Conservation (phyloP, 2,113 vertebrate species). For the Redunca redunca region DNA sequence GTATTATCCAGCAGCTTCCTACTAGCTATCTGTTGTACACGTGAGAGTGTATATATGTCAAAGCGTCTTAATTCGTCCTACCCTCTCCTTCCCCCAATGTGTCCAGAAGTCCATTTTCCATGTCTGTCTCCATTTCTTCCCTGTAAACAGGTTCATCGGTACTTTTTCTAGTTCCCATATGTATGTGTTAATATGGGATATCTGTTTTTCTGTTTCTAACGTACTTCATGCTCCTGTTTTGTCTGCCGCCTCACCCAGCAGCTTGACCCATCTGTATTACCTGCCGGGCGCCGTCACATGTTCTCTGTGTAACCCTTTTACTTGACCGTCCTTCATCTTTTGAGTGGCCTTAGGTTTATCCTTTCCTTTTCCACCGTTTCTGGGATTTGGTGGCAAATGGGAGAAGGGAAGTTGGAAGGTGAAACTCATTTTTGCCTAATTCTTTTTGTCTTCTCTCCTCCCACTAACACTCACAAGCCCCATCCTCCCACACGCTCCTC, state of each 20-base stretch:
- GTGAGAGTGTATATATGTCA: background rate
- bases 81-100: rapidly evolving
- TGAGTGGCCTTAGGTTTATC: background rate
- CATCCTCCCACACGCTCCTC: too few relatives aligned
- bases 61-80: rapidly evolving
- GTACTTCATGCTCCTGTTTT: background rate
- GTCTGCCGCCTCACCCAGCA: rapidly evolving
- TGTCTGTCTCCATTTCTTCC: background rate
- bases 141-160: background rate
- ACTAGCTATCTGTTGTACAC: background rate
- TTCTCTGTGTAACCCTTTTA: rapidly evolving
- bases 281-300: rapidly evolving
- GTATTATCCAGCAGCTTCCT: background rate
- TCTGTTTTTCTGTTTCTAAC: background rate
- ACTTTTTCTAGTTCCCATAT: background rate
- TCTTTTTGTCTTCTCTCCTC: background rate
- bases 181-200: background rate
- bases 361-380: too few relatives aligned
- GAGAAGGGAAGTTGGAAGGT: too few relatives aligned
- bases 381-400: background rate
- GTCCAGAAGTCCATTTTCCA: background rate
- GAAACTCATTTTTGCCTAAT: background rate
- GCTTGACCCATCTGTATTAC: rapidly evolving
- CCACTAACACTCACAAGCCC: background rate
- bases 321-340: background rate